Percentiles rank a stretch among this genome's conserved stretches.
Evolutionary conservation across 2,888 invertebrate genomes (phyloP).

Genomic region (Meta bourneti): DNA sequence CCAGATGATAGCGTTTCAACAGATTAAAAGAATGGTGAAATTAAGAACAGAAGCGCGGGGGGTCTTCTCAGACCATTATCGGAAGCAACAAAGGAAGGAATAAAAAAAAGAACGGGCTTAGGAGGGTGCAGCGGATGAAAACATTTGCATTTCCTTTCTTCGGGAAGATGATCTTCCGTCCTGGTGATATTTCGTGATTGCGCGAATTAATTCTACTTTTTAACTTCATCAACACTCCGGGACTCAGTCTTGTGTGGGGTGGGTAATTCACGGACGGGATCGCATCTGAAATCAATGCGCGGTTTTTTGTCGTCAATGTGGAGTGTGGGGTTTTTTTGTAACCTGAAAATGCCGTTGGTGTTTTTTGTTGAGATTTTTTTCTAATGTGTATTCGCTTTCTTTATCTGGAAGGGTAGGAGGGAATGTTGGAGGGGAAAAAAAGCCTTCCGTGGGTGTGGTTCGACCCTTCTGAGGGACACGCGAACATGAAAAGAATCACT

Average conservation of each 20-base stretch:
- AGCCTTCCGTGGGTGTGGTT: not conserved
- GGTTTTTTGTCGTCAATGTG: not conserved
- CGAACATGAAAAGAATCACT: not conserved
- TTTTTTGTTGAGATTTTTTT: conserved; percentile 12
- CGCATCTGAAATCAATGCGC: not conserved
- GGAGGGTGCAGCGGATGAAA: not conserved
- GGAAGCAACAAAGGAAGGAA: conserved; percentile 25
- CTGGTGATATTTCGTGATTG: conserved; percentile 18
- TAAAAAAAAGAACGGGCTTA: not conserved
- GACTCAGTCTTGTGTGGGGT: not conserved
- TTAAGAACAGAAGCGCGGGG: conserved; percentile 12
- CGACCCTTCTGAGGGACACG: not conserved
- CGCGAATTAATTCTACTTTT: conserved; percentile 62
- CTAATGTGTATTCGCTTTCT: not conserved
- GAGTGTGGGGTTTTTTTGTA: not conserved
- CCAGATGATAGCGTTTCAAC: conserved; percentile 16
- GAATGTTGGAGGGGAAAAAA: conserved; percentile 10
- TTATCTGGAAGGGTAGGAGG: conserved; percentile 1
- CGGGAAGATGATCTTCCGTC: conserved; percentile 35
- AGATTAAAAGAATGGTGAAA: conserved; percentile 63
- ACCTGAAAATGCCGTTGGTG: not conserved
- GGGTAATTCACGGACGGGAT: not conserved
- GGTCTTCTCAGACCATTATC: conserved; percentile 23
- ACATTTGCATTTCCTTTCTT: conserved; percentile 47
- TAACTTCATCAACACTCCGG: conserved; percentile 53